Conservation (phyloP, 2,888 invertebrate genomes). For the Calameuta pallipes region DNA sequence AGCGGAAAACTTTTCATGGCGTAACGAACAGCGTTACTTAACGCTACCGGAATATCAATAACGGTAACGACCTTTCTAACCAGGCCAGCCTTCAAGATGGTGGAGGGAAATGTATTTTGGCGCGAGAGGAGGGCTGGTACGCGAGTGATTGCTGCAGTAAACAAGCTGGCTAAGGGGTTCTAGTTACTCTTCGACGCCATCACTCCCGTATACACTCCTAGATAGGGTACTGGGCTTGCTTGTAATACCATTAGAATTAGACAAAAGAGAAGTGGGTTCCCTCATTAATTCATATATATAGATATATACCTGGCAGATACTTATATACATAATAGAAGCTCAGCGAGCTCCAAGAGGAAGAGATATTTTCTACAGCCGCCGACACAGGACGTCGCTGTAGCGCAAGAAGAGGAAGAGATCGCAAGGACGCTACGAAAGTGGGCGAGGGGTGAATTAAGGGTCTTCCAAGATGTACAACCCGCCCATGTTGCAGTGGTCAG, state of each 20-base stretch:
- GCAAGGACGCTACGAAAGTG: constrained; percentile 22
- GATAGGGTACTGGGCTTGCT: background rate
- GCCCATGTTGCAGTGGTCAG: background rate
- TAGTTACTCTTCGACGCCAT: background rate
- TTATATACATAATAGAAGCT: background rate
- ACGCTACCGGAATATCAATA: background rate
- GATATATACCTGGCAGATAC: background rate
- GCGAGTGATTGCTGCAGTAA: background rate
- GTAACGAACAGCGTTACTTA: background rate
- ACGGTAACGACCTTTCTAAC: background rate
- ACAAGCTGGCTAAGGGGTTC: background rate
- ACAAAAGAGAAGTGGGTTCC: background rate
- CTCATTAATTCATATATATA: background rate
- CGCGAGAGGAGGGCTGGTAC: background rate
- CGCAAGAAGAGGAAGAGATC: constrained; percentile 15
- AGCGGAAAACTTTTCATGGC: background rate
- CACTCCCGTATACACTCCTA: background rate
- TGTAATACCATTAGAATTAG: background rate
- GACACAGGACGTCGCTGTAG: constrained; percentile 6
- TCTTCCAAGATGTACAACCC: background rate
- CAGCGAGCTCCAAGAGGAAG: background rate
- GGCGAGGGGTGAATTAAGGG: constrained; percentile 16
- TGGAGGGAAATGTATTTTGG: background rate
- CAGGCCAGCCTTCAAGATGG: background rate
- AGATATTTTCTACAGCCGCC: background rate